phyloP scores from a whole-genome alignment of 1,140 invertebrate genomes.

The Atta cephalotes region DNA sequence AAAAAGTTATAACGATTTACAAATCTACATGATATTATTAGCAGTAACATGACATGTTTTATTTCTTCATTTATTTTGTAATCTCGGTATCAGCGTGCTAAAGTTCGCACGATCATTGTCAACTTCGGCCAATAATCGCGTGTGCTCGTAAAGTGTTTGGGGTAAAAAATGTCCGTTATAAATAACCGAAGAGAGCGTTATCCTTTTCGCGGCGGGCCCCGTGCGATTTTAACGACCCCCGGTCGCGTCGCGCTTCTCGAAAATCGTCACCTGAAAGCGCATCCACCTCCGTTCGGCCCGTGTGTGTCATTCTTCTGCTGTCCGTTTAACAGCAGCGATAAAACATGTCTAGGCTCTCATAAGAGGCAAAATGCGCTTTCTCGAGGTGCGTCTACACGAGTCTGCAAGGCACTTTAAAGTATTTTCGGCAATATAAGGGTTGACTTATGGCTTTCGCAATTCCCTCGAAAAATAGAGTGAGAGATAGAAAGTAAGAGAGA shows the following conservation, averaged over 20 bases:
- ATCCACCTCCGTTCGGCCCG: slow-evolving; percentile 61
- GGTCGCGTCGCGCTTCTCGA: slow-evolving; percentile 58
- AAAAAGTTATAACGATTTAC: neutral
- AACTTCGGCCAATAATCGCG: slow-evolving; percentile 14
- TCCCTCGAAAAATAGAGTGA: slow-evolving; percentile 70
- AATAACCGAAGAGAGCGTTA: slow-evolving; percentile 61
- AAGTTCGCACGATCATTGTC: slow-evolving; percentile 4
- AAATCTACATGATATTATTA: neutral
- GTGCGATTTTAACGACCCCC: slow-evolving; percentile 77
- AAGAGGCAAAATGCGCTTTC: slow-evolving; percentile 26
- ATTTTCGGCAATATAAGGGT: slow-evolving; percentile 85
- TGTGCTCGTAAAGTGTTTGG: slow-evolving; percentile 33
- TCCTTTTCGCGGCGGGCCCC: slow-evolving; percentile 24
- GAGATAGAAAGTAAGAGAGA: slow-evolving; percentile 36
- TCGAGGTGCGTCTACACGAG: slow-evolving; percentile 47
- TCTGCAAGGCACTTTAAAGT: slow-evolving; percentile 84
- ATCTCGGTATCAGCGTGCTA: neutral
- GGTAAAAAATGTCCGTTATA: slow-evolving; percentile 54
- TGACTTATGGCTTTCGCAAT: slow-evolving; percentile 85
- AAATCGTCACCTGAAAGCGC: slow-evolving; percentile 68
- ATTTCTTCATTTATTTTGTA: slow-evolving; percentile 4
- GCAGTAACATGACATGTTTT: neutral
- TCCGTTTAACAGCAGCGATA: slow-evolving; percentile 77
- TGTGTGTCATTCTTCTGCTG: slow-evolving; percentile 73
- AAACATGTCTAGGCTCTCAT: slow-evolving; percentile 74